phyloP scores from a whole-genome alignment of 2,888 invertebrate species.

The Tanypteryx hageni region DNA sequence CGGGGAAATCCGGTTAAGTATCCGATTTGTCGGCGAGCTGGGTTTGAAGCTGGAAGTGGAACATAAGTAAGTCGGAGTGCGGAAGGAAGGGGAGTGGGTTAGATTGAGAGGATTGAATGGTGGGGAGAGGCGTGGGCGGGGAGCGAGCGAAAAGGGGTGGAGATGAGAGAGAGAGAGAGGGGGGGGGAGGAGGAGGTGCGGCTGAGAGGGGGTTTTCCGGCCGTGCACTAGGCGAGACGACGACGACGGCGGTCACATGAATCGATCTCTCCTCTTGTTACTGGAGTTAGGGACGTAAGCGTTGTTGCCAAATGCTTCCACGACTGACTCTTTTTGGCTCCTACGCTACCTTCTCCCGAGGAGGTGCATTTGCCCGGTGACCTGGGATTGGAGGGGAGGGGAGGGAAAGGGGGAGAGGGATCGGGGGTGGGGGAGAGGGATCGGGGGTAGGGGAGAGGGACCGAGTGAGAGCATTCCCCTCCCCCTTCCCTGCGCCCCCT shows the following conservation, averaged over 20 bases:
- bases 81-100: neutral
- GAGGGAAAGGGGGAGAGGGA: neutral
- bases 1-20: no score
- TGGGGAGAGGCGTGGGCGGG: neutral
- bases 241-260: constrained; percentile 47
- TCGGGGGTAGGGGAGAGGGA: neutral
- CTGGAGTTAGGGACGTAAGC: constrained; percentile 4
- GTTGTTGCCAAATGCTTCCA: constrained; percentile 45
- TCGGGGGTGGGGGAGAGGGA: no score
- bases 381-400: neutral
- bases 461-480: no score
- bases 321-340: neutral
- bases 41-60: neutral
- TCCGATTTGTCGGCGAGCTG: neutral
- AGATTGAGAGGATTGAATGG: neutral
- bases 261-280: constrained; percentile 41
- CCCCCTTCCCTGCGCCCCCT: no score
- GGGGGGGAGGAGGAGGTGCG: neutral
- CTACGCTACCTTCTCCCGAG: neutral
- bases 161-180: neutral
- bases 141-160: neutral
- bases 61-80: neutral
- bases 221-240: constrained; percentile 48
- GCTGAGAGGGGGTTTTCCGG: constrained; percentile 32
- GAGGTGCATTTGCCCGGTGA: constrained; percentile 32